Evolutionary conservation across 2,888 invertebrate species (phyloP).

Genomic region (Leucophenga montana): DNA sequence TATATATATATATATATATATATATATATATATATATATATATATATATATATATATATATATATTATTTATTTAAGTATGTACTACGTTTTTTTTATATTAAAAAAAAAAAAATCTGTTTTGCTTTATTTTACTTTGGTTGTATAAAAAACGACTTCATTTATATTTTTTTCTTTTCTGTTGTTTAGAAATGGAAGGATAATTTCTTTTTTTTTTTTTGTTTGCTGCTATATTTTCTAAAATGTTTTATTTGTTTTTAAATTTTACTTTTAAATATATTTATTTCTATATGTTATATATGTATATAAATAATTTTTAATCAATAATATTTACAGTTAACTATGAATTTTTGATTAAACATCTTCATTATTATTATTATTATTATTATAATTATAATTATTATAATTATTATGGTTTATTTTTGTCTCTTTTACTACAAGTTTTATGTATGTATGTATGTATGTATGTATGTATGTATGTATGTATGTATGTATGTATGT

Average conservation of each 20-base stretch:
- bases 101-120: slow-evolving; percentile 34
- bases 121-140: slow-evolving; percentile 31
- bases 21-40: slow-evolving; percentile 36
- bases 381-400: too few species aligned
- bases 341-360: too few species aligned
- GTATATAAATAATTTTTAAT: slow-evolving; percentile 25
- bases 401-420: too few species aligned
- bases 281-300: slow-evolving; percentile 32
- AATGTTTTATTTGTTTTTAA: slow-evolving; percentile 47
- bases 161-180: background rate
- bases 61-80: slow-evolving; percentile 33
- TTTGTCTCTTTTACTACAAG: too few species aligned
- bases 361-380: too few species aligned
- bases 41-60: slow-evolving; percentile 21
- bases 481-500: too few species aligned
- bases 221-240: slow-evolving; percentile 49
- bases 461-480: too few species aligned
- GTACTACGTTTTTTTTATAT: slow-evolving; percentile 48
- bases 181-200: background rate
- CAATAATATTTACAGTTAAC: too few species aligned
- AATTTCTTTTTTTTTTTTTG: slow-evolving; percentile 10
- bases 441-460: too few species aligned
- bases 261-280: background rate
- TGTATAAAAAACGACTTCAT: slow-evolving; percentile 6
- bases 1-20: slow-evolving; percentile 28